Evolutionary conservation across 2,888 invertebrate genomes (phyloP).

Genomic region (Eupithecia abbreviata): DNA sequence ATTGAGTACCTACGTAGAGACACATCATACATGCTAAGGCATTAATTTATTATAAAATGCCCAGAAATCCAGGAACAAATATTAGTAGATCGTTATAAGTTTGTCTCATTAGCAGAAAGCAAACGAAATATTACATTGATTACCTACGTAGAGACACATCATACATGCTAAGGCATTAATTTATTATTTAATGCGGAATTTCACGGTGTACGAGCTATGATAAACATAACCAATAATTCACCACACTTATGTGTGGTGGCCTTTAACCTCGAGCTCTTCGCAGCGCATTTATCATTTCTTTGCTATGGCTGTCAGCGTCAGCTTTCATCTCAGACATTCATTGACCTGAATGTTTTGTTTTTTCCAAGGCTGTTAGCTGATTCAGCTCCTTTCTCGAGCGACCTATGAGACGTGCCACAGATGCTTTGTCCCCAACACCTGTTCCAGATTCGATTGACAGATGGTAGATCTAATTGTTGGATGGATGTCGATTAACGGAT

Average conservation of each 20-base stretch:
- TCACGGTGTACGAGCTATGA: constrained; percentile 36
- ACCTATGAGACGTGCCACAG: constrained; percentile 38
- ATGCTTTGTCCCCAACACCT: constrained; percentile 42
- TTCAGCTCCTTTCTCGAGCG: constrained; percentile 59
- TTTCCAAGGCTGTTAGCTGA: constrained; percentile 61
- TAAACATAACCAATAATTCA: constrained; percentile 3
- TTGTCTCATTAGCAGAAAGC: constrained; percentile 43
- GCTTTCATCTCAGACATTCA: constrained; percentile 60
- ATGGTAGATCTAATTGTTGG: constrained; percentile 29
- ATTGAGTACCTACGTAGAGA: not conserved
- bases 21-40: not conserved
- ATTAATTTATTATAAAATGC: no score
- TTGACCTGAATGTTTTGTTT: constrained; percentile 66
- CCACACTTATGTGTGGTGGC: not conserved
- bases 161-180: not conserved
- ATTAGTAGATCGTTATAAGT: no score
- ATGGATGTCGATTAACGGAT: not conserved
- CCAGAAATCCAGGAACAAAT: no score
- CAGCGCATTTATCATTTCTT: constrained; percentile 43
- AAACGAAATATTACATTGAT: not conserved
- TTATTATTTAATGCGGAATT: not conserved
- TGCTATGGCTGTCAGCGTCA: constrained; percentile 45
- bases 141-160: not conserved
- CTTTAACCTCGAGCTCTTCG: constrained; percentile 8
- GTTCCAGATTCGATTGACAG: constrained; percentile 47